Percentiles rank a stretch among this genome's conserved stretches.
Evolutionary conservation across 2,797 vertebrate species (phyloP).

Genomic region (Argentina silus): DNA sequence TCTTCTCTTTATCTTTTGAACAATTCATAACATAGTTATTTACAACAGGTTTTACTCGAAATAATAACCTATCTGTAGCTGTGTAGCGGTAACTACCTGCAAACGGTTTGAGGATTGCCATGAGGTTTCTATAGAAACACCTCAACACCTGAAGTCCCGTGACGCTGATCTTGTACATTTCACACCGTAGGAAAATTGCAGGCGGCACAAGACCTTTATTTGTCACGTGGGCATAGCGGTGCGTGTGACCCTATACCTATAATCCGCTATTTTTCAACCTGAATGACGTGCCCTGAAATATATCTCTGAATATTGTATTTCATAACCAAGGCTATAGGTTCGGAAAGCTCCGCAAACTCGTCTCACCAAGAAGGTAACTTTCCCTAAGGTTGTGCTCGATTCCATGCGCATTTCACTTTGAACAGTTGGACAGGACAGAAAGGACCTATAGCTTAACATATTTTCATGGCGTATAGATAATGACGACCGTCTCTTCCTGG

Average conservation of each 20-base stretch:
- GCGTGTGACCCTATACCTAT: conserved; percentile 3
- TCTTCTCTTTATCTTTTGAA: too few species aligned
- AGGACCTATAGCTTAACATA: not conserved
- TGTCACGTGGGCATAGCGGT: conserved; percentile 16
- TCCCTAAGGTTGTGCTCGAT: not conserved
- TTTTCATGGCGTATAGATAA: conserved; percentile 15
- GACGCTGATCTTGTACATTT: conserved; percentile 15
- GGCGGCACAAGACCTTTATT: not conserved
- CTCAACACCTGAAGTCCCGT: conserved; percentile 68
- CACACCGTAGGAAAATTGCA: conserved; percentile 18
- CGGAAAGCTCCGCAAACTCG: not conserved
- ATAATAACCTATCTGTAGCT: conserved; percentile 44
- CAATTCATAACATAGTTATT: too few species aligned
- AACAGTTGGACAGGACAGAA: not conserved
- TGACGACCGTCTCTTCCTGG: conserved; percentile 11
- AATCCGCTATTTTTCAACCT: not conserved
- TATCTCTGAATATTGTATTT: not conserved
- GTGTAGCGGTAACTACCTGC: conserved; percentile 6
- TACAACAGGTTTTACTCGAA: not conserved
- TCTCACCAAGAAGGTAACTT: not conserved
- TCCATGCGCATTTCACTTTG: not conserved
- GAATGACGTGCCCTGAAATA: not conserved
- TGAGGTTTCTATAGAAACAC: conserved; percentile 76
- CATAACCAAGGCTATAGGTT: not conserved
- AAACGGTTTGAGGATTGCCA: conserved; percentile 33